Evolutionary conservation across 2,113 vertebrate genomes (phyloP), one percentile per base, ranked within the genome.

Genomic region (Chionodraco myersi): DNA sequence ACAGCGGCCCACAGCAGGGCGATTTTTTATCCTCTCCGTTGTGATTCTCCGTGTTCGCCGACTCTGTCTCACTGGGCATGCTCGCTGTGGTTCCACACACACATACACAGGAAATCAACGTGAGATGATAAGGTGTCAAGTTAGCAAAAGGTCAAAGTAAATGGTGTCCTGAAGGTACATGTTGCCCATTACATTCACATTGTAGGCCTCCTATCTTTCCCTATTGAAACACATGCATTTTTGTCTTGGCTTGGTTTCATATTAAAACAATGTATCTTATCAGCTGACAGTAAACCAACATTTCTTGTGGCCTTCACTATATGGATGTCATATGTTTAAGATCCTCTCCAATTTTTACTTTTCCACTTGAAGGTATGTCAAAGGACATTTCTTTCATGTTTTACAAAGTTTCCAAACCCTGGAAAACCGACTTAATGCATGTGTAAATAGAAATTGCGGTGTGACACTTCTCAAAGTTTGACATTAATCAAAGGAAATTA

Each of bases 1-100:
- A 99, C 69, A 99, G 70, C 1, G 90, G 94, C 52, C 96, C 96
- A 53, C 97, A 98, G 94, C 97, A 97, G 0, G 90, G 89, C 1
- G 88, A 89, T 78, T 87, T 96, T 79, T 97, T 96, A 5, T 96
- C 96, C 67, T 97, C 96, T 23, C 95, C 96, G 1, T 93, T 95
- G 41, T 95, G 96, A 10, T 96, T 97, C 60, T 99, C 98, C 0
- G 97, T 97, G 93, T 97, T 99, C 75, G 96, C 96, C 0, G 98
- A 99, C 62, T 99, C 98, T 0, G 96, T 98, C 90, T 99, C 97
- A 3, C 97, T 99, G 44, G 97, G 97, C 93, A 99, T 95, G 86
- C 97, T 98, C 70, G 96, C 98, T 99, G 95, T 84, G 61, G 82
- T 53, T 84, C 66, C 87, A 23, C 83, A 80, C 73, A 80, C 41